A percentile compares a stretch with the other conserved stretches of the same genome.
Conservation (phyloP, 1,140 invertebrate species). For the Trypoxylus dichotomus region DNA sequence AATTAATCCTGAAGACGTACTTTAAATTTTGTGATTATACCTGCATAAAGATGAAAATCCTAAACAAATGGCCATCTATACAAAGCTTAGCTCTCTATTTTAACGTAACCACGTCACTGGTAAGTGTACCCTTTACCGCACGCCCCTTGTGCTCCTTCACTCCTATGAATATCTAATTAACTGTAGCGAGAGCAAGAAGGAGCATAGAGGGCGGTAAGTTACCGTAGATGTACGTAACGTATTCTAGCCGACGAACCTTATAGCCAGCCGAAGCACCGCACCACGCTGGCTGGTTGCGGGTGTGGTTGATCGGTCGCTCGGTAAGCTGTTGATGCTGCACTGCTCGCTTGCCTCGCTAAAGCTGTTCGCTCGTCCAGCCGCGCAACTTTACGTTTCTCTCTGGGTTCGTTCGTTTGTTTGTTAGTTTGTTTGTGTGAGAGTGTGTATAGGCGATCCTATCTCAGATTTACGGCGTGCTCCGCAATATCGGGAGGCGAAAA, state of each 20-base stretch:
- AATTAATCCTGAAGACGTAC: too few relatives aligned
- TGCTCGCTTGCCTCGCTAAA: neutral
- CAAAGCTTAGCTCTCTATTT: neutral
- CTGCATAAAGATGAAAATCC: too few relatives aligned
- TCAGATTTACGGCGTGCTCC: slow-evolving; percentile 1
- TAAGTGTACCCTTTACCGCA: neutral
- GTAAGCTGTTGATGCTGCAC: neutral
- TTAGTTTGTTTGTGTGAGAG: neutral
- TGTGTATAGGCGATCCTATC: slow-evolving; percentile 6
- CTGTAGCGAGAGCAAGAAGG: neutral
- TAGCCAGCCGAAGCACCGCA: neutral
- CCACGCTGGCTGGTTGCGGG: neutral
- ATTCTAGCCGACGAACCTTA: neutral
- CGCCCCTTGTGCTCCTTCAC: neutral
- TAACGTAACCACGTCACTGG: neutral
- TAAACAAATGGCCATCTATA: too few relatives aligned
- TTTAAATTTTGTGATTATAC: too few relatives aligned
- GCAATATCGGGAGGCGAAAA: neutral
- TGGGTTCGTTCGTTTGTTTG: too few relatives aligned
- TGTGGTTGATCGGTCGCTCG: neutral
- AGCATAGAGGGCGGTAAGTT: slow-evolving; percentile 2
- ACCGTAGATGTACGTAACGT: neutral
- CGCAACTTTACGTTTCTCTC: too few relatives aligned
- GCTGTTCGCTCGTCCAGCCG: too few relatives aligned
- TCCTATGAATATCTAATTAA: slow-evolving; percentile 13